These are phyloP conservation scores for Eledona agricola DNA, from an alignment of 2,888 invertebrate species.

Conservation along the genomic window DNA sequence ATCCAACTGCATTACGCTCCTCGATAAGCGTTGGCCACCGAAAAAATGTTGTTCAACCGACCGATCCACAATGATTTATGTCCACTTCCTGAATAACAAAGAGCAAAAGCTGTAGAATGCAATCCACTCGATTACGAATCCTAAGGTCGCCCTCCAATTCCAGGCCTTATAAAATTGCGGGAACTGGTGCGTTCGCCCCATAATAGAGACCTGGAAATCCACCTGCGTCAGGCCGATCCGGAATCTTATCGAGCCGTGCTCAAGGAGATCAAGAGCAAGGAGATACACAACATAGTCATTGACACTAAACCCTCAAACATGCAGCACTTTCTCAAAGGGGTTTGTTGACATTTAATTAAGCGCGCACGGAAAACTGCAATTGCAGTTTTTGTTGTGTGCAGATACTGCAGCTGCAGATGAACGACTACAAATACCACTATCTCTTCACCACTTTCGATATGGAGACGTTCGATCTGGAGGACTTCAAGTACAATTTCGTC, in stretches of 20 bases:
- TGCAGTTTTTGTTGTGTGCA: slow-evolving; percentile 62
- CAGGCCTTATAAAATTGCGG: slow-evolving; percentile 74
- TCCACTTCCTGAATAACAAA: slow-evolving; percentile 9
- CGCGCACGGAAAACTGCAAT: slow-evolving; percentile 1
- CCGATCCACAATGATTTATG: slow-evolving; percentile 9
- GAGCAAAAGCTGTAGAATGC: not conserved
- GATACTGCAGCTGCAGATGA: slow-evolving; percentile 85
- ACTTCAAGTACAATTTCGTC: slow-evolving; percentile 79
- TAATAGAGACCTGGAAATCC: slow-evolving; percentile 72
- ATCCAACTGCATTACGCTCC: slow-evolving; percentile 13
- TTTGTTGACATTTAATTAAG: slow-evolving; percentile 60
- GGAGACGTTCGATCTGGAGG: slow-evolving; percentile 73
- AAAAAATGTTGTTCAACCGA: slow-evolving; percentile 9
- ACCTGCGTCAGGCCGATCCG: slow-evolving; percentile 73
- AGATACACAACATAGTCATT: slow-evolving; percentile 79
- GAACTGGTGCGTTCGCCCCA: slow-evolving; percentile 73
- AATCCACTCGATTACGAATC: slow-evolving; percentile 3
- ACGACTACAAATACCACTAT: slow-evolving; percentile 86
- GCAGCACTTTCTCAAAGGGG: slow-evolving; percentile 77
- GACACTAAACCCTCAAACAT: slow-evolving; percentile 79
- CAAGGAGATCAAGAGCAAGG: slow-evolving; percentile 78
- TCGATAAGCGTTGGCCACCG: slow-evolving; percentile 12
- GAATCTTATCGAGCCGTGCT: slow-evolving; percentile 73
- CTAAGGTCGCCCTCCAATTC: not conserved
- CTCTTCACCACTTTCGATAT: slow-evolving; percentile 78